Base-by-base conservation (phyloP, 2,797 vertebrate genomes). In the Moxostoma hubbsi region DNA sequence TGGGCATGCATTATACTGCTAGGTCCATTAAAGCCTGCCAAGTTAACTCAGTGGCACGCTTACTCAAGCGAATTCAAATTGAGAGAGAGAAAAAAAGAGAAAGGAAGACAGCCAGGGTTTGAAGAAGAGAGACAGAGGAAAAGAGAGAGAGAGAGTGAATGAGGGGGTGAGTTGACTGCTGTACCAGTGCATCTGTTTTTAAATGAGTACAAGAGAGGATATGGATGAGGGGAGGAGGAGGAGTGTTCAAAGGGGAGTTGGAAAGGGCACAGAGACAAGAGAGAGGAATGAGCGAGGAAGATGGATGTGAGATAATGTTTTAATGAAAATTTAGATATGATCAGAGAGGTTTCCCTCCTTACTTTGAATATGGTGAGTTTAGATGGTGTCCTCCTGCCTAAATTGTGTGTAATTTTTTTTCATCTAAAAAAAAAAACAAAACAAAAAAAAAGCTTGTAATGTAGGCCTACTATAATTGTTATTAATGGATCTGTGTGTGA, bases 161-260 rank as follows among this genome's bases (percentile, higher is more conserved):
- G 77, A 82, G 70, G 57, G 74, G 78, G 43, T 69, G 75, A 79
- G 84, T 85, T 77, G 84, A 84, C 83, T 81, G 85, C 85, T 87
- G 86, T 71, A 65, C 59, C 70, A 64, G 82, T 85, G 84, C 91
- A 92, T 92, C 89, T 90, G 90, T 87, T 90, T 90, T 83, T 92
- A 89, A 91, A 91, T 90, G 88, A 86, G 90, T 85, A 82, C 84
- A 82, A 83, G 79, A 82, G 73, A 81, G 55, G 66, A 75, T 67
- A 51, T 36, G 61, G 53, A 67, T 66, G 50, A 18, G 43, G 69
- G 51, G 2, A 51, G 51, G 67, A 83, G 58, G 71, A 57, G 77
- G 69, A 54, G 58, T 47, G 12, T 10, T 18, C 5, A 53, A 61
- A 75, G 63, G 50, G 51, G 46, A 55, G 36, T 55, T 63, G 66